Evolutionary conservation across 2,113 vertebrate genomes (phyloP), one percentile per base, ranked within the genome.

Genomic region (Rhea americana): DNA sequence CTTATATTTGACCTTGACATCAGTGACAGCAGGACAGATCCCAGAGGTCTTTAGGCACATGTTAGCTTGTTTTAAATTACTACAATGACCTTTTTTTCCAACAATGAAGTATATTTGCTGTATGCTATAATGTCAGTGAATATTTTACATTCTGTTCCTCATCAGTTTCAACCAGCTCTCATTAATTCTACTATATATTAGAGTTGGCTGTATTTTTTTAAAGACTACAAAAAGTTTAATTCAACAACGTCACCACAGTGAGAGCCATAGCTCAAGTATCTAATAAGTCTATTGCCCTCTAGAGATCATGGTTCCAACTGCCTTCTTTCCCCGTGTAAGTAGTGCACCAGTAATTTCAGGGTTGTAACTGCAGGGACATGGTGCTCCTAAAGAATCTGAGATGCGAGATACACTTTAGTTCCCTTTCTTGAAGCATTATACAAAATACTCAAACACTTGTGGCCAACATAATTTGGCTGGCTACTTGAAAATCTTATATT

Each of bases 1-100:
- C 56, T 93, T 84, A 43, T 89, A 68, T 94, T 56, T 93, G 81
- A 95, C 83, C 83, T 58, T 90, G 59, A 15, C 72, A 83, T 43
- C 63, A 85, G 4, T 77, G 63, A 85, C 68, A 85, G 25, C 45
- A 20, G n/a, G 32, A 70, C 25, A 65, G 28, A 79, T 43, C 82
- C n/a, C 81, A 75, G 37, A 89, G 47, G 70, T 62, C 89, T 81
- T 63, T 70, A 77, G 37, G 16, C 30, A 55, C 14, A 50, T 35
- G 66, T 78, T 59, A 86, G 11, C 51, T 88, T 61, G 28, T 45
- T 87, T 47, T 45, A 91, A 87, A 70, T 90, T 74, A 81, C 58
- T 94, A 19, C 16, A 15, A 55, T 90, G 70, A 83, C 70, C n/a
- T 89, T 73, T 74, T 7, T 67, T 92, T 86, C 22, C 47, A 71